Evolutionary conservation across 2,113 vertebrate species (phyloP).

Genomic region (Atrichornis clamosus): DNA sequence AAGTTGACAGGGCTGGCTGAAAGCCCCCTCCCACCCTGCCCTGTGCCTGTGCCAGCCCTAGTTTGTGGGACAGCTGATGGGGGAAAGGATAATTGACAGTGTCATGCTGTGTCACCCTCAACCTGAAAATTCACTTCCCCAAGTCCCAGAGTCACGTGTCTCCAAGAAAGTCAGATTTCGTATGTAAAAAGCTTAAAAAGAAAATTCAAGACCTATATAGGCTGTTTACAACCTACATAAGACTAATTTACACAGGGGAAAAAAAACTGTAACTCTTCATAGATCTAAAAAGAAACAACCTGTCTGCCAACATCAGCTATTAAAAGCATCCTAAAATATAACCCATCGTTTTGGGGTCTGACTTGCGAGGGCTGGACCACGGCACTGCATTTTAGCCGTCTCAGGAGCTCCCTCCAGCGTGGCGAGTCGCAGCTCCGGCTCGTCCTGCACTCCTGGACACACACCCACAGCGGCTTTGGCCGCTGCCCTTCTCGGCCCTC

Average conservation of each 20-base stretch:
- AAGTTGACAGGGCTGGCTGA: background rate
- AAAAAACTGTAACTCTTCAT: background rate
- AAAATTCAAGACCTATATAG: background rate
- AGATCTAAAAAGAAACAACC: background rate
- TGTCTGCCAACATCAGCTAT: background rate
- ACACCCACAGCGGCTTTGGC: background rate
- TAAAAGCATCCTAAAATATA: background rate
- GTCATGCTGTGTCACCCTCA: background rate
- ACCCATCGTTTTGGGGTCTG: background rate
- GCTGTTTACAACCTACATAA: background rate
- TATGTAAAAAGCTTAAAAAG: background rate
- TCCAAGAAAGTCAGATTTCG: background rate
- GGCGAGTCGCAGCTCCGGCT: background rate
- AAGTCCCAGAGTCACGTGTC: background rate
- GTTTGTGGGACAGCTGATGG: background rate
- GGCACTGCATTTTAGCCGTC: fast-evolving
- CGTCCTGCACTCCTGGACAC: fast-evolving
- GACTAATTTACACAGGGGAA: background rate
- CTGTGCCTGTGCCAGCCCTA: background rate
- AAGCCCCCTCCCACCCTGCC: fast-evolving
- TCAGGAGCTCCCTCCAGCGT: conserved; percentile 37
- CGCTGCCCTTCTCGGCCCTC: fast-evolving
- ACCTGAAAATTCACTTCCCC: background rate
- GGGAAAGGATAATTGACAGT: background rate
- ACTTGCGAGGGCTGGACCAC: background rate